phyloP scores from a whole-genome alignment of 2,113 vertebrate genomes.

The Leiothrix lutea region DNA sequence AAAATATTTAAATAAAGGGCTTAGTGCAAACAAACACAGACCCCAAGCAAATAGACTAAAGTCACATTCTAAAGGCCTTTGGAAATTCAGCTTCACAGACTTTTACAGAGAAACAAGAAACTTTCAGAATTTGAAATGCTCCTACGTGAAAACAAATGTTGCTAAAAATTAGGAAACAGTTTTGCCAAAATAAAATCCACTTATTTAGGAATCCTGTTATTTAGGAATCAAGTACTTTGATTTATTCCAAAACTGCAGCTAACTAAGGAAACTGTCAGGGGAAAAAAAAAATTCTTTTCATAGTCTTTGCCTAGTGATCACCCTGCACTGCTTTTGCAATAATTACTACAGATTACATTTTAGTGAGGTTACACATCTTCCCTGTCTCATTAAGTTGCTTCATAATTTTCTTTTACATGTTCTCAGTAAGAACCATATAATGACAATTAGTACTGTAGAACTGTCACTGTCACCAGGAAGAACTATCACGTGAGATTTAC shows the following conservation, averaged over 20 bases:
- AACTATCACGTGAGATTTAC: accelerated
- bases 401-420: neutral
- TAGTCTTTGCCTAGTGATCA: neutral
- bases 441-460: neutral
- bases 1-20: neutral
- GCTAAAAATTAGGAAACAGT: neutral
- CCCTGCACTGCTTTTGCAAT: neutral
- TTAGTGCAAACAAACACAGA: neutral
- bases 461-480: neutral
- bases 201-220: neutral
- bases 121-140: neutral
- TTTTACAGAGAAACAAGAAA: neutral
- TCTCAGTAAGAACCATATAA: neutral
- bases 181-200: neutral
- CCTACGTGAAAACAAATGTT: neutral
- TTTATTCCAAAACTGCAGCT: neutral
- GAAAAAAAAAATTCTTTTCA: neutral
- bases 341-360: neutral
- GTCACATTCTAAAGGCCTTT: neutral
- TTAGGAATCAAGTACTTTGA: neutral
- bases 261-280: neutral
- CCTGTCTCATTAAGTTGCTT: neutral
- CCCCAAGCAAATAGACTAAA: neutral
- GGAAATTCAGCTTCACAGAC: neutral
- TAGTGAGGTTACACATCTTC: neutral